Conservation (phyloP, 2,888 invertebrate species). For the Marronus borbonicus region DNA sequence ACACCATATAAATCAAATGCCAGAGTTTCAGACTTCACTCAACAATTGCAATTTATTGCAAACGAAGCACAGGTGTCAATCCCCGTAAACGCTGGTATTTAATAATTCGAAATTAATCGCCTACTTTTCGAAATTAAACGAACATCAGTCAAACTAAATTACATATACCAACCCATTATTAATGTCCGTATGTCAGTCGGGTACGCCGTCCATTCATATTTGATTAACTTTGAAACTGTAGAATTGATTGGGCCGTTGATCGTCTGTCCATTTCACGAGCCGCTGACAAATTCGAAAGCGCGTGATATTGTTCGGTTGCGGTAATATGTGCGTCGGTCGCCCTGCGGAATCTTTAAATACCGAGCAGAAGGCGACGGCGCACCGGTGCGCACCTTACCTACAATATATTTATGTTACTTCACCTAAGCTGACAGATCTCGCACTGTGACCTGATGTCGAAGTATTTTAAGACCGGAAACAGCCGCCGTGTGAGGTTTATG, state of each 20-base stretch:
- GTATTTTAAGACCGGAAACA: constrained; percentile 66
- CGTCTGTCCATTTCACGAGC: constrained; percentile 1
- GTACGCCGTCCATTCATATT: constrained; percentile 7
- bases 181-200: background rate
- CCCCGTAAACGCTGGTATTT: background rate
- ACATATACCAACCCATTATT: constrained; percentile 19
- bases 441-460: constrained; percentile 54
- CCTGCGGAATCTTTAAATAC: constrained; percentile 16
- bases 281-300: background rate
- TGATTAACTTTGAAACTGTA: constrained; percentile 20
- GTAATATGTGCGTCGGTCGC: background rate
- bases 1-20: background rate
- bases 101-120: constrained; percentile 4
- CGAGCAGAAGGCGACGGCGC: background rate
- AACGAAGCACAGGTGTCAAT: constrained; percentile 4
- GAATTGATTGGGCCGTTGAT: constrained; percentile 11
- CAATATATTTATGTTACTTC: constrained; percentile 62
- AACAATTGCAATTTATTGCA: background rate
- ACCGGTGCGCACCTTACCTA: constrained; percentile 26
- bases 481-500: constrained; percentile 63
- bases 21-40: background rate
- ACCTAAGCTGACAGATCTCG: constrained; percentile 57
- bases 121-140: constrained; percentile 21
- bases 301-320: constrained; percentile 6
- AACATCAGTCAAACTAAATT: constrained; percentile 24